Evolutionary conservation across 2,888 invertebrate species (phyloP).

Genomic region (Megalurothrips usitatus): DNA sequence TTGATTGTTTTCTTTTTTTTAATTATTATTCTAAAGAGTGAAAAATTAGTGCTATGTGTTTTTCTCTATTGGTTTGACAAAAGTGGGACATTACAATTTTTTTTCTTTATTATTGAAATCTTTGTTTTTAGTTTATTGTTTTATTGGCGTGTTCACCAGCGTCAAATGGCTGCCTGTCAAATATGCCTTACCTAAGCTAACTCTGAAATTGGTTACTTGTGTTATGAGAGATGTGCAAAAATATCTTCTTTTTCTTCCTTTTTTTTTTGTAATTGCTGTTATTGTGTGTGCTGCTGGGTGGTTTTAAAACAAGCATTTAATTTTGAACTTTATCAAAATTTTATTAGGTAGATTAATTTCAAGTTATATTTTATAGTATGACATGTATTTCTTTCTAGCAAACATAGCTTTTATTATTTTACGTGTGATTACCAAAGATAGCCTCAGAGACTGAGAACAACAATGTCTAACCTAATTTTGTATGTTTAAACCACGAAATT

Average conservation of each 20-base stretch:
- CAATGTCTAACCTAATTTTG: not conserved
- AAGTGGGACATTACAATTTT: not conserved
- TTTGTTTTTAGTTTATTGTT: not conserved
- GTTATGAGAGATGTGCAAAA: not conserved
- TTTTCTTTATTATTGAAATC: not conserved
- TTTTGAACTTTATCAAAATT: too few relatives aligned
- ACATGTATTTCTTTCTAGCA: not conserved
- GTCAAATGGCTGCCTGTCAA: not conserved
- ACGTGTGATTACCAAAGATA: not conserved
- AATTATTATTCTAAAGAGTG: not conserved
- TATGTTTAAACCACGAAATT: not conserved
- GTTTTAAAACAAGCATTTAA: too few relatives aligned
- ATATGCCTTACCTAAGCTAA: not conserved
- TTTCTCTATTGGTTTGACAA: not conserved
- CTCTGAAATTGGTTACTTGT: not conserved
- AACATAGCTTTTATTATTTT: not conserved
- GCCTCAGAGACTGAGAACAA: slow-evolving; percentile 13
- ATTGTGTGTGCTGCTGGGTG: too few relatives aligned
- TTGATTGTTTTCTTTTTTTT: not conserved
- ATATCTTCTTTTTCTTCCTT: not conserved
- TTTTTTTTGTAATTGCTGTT: too few relatives aligned
- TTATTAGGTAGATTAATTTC: too few relatives aligned
- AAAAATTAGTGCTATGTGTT: not conserved
- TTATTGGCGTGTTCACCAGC: not conserved
- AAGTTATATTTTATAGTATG: too few relatives aligned